Conservation (phyloP, 1,140 invertebrate species). For the Pteromalus puparum region DNA sequence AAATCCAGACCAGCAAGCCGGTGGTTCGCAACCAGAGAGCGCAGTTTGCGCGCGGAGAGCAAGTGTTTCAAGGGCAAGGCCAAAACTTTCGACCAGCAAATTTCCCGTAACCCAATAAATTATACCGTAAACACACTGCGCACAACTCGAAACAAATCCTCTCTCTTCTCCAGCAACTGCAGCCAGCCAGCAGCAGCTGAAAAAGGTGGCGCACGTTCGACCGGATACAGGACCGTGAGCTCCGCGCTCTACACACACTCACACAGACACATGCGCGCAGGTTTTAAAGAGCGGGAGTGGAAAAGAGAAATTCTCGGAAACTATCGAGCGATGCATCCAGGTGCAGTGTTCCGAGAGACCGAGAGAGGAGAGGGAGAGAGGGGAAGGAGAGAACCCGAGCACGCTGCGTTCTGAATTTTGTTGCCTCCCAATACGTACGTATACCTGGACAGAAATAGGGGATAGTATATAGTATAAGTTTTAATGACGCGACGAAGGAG, state of each 20-base stretch:
- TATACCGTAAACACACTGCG: neutral
- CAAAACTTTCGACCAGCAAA: constrained; percentile 4
- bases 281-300: constrained; percentile 33
- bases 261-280: constrained; percentile 12
- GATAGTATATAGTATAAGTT: too few species aligned
- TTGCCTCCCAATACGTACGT: neutral
- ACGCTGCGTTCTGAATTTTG: too few species aligned
- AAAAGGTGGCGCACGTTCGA: constrained; percentile 5
- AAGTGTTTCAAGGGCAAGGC: constrained; percentile 5
- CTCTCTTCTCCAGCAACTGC: too few species aligned
- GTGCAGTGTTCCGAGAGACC: constrained; percentile 1
- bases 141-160: neutral
- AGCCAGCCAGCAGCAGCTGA: neutral
- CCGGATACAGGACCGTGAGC: neutral
- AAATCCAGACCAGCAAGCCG: neutral
- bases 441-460: too few species aligned
- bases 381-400: neutral
- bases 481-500: neutral
- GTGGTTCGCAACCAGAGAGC: too few species aligned
- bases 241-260: neutral
- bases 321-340: constrained; percentile 29
- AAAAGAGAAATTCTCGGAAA: constrained; percentile 50
- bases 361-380: neutral
- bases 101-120: constrained; percentile 17
- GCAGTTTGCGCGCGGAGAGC: too few species aligned